Base-by-base conservation (phyloP, 2,888 invertebrate genomes). In the Pristionchus entomophagus region DNA sequence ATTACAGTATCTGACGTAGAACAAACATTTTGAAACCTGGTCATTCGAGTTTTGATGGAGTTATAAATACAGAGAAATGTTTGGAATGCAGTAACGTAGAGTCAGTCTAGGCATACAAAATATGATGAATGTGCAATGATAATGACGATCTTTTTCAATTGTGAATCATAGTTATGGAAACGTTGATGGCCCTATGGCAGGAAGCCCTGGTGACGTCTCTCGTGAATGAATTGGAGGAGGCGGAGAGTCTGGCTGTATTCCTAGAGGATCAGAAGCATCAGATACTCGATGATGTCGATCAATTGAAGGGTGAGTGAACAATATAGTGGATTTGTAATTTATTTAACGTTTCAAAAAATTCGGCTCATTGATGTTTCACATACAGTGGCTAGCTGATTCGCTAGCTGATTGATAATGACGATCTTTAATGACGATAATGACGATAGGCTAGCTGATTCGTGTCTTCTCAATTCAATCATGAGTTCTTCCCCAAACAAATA, bases 251-350 rank as follows among this genome's bases (percentile, higher is more conserved):
- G 19, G 88, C 89, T 26, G 89, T 90, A 45, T 88, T 88, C 35
- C 87, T 90, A 78, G 88, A 89, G 12, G 91, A 90, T 38, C 91
- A 93, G 83, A 91, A 91, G 56, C 86, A 88, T 12, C 88, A 89
- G 29, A 89, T 91, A 14, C 88, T 89, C 19, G 89, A 89, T 65
- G 93, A 93, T 85, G 88, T 92, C 29, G 91, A 92, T 26, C 84
- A 90, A 4, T 86, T 93, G 65, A 93, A 91, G 87, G 91, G 91
- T 91, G 51, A 8, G 29, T 12, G 17, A 35, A 62, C 56, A 45
- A 4, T 26, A n/a, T 53, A 35, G 12, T 62, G 14, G 26, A 1
- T 73, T 73, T 19, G 38, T 0, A n/a, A 53, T 87, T 26, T 19
- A 1, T n/a, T 41, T 56, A 69, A n/a, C 10, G 29, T 86, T 17